Percentiles rank a stretch among this genome's conserved stretches.
Conservation (phyloP, 2,113 vertebrate genomes). For the Noturus placidus region DNA sequence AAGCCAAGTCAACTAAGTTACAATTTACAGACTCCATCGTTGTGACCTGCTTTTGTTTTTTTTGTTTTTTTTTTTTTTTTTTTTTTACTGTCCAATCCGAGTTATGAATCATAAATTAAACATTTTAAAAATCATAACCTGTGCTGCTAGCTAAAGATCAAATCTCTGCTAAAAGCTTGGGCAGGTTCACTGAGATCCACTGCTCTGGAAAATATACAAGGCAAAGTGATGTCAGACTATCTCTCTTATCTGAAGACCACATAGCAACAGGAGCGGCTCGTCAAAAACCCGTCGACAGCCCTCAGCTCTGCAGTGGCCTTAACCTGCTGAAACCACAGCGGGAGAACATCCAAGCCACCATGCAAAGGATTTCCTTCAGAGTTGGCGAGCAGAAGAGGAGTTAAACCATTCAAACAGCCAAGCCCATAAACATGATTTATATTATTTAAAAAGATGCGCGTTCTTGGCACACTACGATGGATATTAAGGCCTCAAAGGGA, state of each 20-base stretch:
- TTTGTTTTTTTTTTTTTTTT: constrained; percentile 45
- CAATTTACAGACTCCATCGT: too few relatives aligned
- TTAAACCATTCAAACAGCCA: constrained; percentile 67
- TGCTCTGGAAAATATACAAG: constrained; percentile 62
- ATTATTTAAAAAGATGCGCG: constrained; percentile 73
- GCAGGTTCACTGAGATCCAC: not conserved
- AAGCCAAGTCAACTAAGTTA: constrained; percentile 73
- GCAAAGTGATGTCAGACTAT: constrained; percentile 69
- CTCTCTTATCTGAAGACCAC: constrained; percentile 65
- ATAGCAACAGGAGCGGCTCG: constrained; percentile 54
- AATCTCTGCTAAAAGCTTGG: constrained; percentile 11
- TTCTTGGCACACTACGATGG: constrained; percentile 71
- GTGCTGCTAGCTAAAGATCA: constrained; percentile 12
- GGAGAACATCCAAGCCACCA: constrained; percentile 54
- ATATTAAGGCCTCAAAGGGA: constrained; percentile 69
- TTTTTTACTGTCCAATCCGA: constrained; percentile 57
- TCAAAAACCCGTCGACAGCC: constrained; percentile 34
- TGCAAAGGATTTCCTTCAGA: constrained; percentile 64
- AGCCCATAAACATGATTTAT: constrained; percentile 75
- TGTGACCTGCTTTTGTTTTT: too few relatives aligned
- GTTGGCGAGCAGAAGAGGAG: constrained; percentile 63
- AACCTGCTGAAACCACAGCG: constrained; percentile 50
- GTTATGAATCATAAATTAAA: constrained; percentile 9
- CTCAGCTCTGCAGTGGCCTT: constrained; percentile 33
- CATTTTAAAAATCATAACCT: not conserved